Base-by-base conservation (phyloP, 1,140 invertebrate genomes). In the Macrotrachela quadricornifera region DNA sequence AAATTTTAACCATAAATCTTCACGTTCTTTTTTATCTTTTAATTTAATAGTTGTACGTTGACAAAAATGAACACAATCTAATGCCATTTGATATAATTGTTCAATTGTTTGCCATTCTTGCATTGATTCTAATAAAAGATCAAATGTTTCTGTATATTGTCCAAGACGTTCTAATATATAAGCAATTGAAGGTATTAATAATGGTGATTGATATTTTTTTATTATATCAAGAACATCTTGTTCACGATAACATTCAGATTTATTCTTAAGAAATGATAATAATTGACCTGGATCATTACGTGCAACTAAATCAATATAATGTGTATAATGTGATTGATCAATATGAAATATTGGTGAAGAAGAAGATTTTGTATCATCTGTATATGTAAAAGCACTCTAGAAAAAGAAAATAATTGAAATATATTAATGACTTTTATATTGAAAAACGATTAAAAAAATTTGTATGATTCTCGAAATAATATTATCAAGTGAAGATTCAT, bases 281-380 rank as follows among this genome's bases (percentile, higher is more conserved):
- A 74, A 74, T 50, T 68, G 65, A 30, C 67, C 62, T 1, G 75
- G 70, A 47, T 78, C 71, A 61, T 76, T 67, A 56, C 74, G 66
- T 60, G 80, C 82, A 71, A 82, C 75, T 4, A 83, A 67, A 48
- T 77, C 73, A 46, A 84, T 72, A 14, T 41, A 15, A 50, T 40
- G 46, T 14, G 46, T 13, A 46, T 53, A 36, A 15, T 37, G 14
- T 46, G 12, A 46, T 46, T 10, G 21, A 37, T 17, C 30, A 21
- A 51, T 21, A 6, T 48, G 11, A 15, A 18, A 8, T n/a, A n/a
- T n/a, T n/a, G n/a, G n/a, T 14, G 21, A 16, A 43, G 21, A 51
- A 17, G 41, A 36, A 41, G 50, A 13, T 51, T 51, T 16, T 12
- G 9, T 40, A 13, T 42, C 11, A 40, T 37, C 30, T 51, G 14